These are phyloP conservation scores for Tinamus major DNA, from an alignment of 2,797 vertebrate genomes.

Conservation along the genomic window DNA sequence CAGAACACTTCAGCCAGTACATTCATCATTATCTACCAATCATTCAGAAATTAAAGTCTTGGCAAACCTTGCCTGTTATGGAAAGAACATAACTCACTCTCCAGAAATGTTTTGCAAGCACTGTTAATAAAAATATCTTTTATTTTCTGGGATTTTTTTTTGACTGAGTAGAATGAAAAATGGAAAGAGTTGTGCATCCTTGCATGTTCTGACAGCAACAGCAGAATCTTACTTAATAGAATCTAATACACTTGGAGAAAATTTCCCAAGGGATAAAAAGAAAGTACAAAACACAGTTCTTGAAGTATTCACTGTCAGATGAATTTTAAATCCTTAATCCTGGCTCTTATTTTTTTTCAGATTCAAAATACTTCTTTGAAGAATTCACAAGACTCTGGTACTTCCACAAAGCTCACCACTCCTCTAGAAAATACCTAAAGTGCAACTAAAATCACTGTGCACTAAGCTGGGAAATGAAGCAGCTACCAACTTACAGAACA, in stretches of 20 bases:
- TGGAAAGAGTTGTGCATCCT: not conserved
- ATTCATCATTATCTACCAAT: not conserved
- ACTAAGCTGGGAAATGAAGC: slow-evolving; percentile 24
- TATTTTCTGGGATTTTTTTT: not conserved
- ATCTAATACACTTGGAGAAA: not conserved
- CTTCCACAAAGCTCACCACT: not conserved
- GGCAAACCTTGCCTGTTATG: not conserved
- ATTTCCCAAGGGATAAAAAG: not conserved
- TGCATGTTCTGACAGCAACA: not conserved
- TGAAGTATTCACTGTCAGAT: not conserved
- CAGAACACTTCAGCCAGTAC: not conserved
- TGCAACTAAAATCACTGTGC: not conserved
- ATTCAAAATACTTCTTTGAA: not conserved
- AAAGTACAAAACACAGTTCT: not conserved
- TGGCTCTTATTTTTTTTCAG: rapidly evolving
- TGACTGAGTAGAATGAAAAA: not conserved
- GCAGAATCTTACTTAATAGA: not conserved
- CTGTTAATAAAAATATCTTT: not conserved
- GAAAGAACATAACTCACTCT: not conserved
- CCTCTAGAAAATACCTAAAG: not conserved
- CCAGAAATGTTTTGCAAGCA: not conserved
- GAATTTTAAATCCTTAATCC: not conserved
- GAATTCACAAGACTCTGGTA: not conserved
- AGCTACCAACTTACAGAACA: slow-evolving; percentile 53
- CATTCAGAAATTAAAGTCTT: not conserved